Evolutionary conservation across 1,140 invertebrate species (phyloP), one percentile per base, ranked within the genome.

Genomic region (Eurosta solidaginis): DNA sequence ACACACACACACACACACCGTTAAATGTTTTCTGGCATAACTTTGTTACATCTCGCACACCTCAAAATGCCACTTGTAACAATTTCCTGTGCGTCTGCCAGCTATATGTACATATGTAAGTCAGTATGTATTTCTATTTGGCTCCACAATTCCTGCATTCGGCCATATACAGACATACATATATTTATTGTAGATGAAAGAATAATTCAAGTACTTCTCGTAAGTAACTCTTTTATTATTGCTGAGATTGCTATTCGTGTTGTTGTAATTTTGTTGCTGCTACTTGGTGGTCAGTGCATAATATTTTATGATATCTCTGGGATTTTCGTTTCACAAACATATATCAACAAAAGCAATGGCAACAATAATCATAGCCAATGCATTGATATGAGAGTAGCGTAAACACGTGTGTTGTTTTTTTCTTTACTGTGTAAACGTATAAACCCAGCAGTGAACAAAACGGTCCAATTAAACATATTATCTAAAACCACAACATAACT

Each of bases 221-320:
- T 20, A 36, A 68, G 59, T 63, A 20, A 68, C 59, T 68, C 59
- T 33, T 68, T 40, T 68, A 68, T 42, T 68, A 68, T 68, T 68
- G 59, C 59, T 40, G 59, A 68, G 59, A 68, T 68, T 68, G 59
- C 59, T 22, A 20, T 36, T 68, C 40, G 59, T n/a, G 17, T 36
- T 63, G 59, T 22, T 40, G 33, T 42, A 12, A 2, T 40, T 68
- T 40, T 68, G 59, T 40, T 68, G 33, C 59, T 68, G n/a, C 59
- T 68, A 29, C 59, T 68, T 68, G 59, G 59, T 68, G 59, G 59
- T 68, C 59, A 68, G 59, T 68, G 59, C 27, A 68, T 68, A 68
- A 68, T 68, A 68, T 68, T 68, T 68, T 68, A 68, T 68, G 59
- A 68, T 68, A 68, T 68, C 59, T 40, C 40, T 68, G 59, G 59